Evolutionary conservation across 64 coral and sea anemone genomes (phyloP).

Genomic region (Hydrozoanthus tunicans): DNA sequence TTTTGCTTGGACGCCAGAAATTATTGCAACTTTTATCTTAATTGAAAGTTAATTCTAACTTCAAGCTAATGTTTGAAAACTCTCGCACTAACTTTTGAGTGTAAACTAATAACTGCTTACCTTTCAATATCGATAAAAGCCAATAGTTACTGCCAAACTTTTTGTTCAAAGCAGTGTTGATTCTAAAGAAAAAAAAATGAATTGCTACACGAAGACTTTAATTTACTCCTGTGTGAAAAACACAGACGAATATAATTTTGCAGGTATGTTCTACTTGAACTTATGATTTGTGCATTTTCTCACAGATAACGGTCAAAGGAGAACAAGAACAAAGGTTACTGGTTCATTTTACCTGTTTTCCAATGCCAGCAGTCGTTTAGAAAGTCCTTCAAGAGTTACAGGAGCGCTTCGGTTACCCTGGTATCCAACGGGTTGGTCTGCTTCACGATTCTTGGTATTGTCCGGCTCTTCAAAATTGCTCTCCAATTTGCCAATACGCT

Average conservation of each 20-base stretch:
- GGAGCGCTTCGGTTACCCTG: background rate
- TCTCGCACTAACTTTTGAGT: no score
- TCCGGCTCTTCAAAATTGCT: no score
- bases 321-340: background rate
- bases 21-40: no score
- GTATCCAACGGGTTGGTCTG: background rate
- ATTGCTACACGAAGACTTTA: background rate
- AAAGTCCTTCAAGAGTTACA: background rate
- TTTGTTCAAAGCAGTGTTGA: background rate
- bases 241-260: background rate
- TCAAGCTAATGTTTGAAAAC: no score
- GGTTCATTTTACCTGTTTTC: constrained; percentile 15
- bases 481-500: no score
- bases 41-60: no score
- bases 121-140: background rate
- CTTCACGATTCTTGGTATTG: no score
- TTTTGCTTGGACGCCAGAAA: no score
- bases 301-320: no score
- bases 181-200: background rate
- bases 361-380: background rate
- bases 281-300: no score
- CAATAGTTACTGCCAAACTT: background rate
- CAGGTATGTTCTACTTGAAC: no score
- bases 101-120: background rate
- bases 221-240: no score